These are phyloP conservation scores for Mythimna impura DNA, from an alignment of 2,888 invertebrate species.

Conservation along the genomic window DNA sequence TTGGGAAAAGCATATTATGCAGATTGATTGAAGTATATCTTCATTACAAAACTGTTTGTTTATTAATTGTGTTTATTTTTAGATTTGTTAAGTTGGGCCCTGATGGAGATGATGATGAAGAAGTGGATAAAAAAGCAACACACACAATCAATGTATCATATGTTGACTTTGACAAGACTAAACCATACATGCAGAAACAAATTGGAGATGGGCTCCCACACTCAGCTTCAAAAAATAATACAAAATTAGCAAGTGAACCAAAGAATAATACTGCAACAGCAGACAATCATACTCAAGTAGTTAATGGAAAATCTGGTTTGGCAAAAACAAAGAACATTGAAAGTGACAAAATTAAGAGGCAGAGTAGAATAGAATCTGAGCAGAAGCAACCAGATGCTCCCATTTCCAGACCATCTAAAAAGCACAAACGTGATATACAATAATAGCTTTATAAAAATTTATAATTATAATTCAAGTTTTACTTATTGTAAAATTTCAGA, in stretches of 20 bases:
- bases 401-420: conserved; percentile 73
- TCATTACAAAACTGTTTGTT: background rate
- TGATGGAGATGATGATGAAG: conserved; percentile 80
- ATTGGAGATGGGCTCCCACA: conserved; percentile 73
- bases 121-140: conserved; percentile 66
- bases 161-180: conserved; percentile 86
- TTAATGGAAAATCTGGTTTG: conserved; percentile 65
- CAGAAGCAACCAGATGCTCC: conserved; percentile 70
- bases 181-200: conserved; percentile 77
- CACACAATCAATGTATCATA: conserved; percentile 78
- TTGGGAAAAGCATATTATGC: background rate
- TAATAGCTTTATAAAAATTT: conserved; percentile 48
- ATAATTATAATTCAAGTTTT: conserved; percentile 31
- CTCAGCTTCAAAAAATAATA: conserved; percentile 62
- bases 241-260: conserved; percentile 57
- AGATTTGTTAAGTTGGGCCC: conserved; percentile 77
- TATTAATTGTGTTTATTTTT: conserved; percentile 52
- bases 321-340: conserved; percentile 69
- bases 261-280: conserved; percentile 51
- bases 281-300: conserved; percentile 55
- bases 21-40: background rate
- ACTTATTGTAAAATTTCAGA: conserved; percentile 55
- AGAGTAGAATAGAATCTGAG: conserved; percentile 74
- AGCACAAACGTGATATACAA: conserved; percentile 76
- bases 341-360: conserved; percentile 75